Conservation (phyloP, 1,140 invertebrate genomes). For the Potamilus streckersoni region DNA sequence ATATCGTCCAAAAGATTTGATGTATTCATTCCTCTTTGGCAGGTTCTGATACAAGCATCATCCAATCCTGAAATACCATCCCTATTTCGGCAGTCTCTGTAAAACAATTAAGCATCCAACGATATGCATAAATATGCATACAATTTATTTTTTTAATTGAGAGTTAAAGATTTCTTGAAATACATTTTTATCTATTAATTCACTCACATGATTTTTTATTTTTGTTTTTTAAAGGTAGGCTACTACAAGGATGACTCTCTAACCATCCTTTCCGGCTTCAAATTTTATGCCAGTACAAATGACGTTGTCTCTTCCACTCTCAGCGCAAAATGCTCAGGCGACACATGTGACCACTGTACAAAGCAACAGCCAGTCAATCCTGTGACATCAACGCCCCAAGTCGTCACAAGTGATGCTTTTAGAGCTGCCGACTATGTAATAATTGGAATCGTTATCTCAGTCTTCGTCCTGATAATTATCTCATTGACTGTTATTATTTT, state of each 20-base stretch:
- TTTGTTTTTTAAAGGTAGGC: conserved; percentile 39
- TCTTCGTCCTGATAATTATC: conserved; percentile 36
- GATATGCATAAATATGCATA: background rate
- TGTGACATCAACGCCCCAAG: conserved; percentile 3
- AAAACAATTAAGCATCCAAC: background rate
- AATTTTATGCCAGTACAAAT: conserved; percentile 23
- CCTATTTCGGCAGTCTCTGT: no score
- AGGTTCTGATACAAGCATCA: no score
- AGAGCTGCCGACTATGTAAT: conserved; percentile 34
- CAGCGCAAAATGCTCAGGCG: conserved; percentile 19
- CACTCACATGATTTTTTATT: background rate
- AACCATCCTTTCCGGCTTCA: conserved; percentile 12
- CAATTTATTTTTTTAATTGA: background rate
- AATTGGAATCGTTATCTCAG: conserved; percentile 31
- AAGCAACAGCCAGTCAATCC: conserved; percentile 1
- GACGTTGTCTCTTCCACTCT: conserved; percentile 11
- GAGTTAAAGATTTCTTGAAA: background rate
- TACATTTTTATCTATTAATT: conserved; percentile 1
- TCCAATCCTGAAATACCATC: no score
- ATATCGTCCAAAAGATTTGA: no score
- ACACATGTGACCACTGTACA: conserved; percentile 20
- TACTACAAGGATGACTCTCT: conserved; percentile 30
- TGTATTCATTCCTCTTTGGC: no score
- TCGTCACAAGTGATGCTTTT: conserved; percentile 16
- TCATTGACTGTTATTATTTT: conserved; percentile 25